Evolutionary conservation across 2,797 vertebrate species (phyloP).

Genomic region (Nothura maculosa): DNA sequence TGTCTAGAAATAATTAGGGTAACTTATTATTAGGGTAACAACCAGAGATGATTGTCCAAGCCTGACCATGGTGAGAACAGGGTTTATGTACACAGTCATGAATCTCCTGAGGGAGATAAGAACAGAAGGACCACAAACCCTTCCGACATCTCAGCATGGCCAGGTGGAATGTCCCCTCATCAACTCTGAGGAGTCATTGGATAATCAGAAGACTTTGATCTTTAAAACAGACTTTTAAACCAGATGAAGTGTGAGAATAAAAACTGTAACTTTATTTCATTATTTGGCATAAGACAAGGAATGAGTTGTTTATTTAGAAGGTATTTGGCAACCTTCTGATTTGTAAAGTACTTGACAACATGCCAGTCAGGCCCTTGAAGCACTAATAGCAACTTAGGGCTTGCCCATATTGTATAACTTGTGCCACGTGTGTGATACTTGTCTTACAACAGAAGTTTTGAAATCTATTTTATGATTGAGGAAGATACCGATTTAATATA

Average conservation of each 20-base stretch:
- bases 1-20: background rate
- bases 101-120: background rate
- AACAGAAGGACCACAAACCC: background rate
- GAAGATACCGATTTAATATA: background rate
- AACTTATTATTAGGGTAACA: background rate
- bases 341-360: conserved; percentile 51
- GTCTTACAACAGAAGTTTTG: background rate
- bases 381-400: background rate
- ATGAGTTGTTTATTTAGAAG: conserved; percentile 53
- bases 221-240: conserved; percentile 29
- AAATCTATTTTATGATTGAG: background rate
- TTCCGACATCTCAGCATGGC: background rate
- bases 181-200: background rate
- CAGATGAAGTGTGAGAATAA: conserved; percentile 37
- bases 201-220: conserved; percentile 27
- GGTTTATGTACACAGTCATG: background rate
- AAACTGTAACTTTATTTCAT: conserved; percentile 34
- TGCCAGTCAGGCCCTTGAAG: conserved; percentile 43
- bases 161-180: background rate
- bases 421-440: background rate
- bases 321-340: conserved; percentile 42
- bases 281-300: conserved; percentile 32
- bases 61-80: background rate
- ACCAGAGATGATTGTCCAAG: background rate
- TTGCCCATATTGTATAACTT: background rate